These are phyloP conservation scores for Addax nasomaculatus DNA, from an alignment of 2,113 vertebrate species.

Conservation along the genomic window DNA sequence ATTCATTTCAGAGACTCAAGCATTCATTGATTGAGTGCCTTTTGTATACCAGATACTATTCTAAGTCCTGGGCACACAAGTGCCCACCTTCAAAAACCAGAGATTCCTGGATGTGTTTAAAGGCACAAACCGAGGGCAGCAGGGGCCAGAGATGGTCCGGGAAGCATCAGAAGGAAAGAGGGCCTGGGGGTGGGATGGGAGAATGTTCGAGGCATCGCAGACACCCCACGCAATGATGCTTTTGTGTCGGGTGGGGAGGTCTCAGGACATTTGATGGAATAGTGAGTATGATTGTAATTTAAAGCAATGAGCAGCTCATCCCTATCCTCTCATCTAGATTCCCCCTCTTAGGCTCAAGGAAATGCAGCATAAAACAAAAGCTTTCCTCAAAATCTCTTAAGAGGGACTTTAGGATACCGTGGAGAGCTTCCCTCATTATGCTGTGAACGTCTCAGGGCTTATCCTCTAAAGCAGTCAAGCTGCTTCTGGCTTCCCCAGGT, in stretches of 20 bases:
- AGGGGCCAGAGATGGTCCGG: rapidly evolving
- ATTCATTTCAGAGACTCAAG: not conserved
- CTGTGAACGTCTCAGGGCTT: not conserved
- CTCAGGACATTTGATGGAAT: not conserved
- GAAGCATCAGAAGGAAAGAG: not conserved
- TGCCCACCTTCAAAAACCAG: not conserved
- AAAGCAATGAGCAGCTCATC: not conserved
- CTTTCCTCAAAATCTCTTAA: not conserved
- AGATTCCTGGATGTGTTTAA: not conserved
- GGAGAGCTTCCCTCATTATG: not conserved
- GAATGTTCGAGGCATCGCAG: rapidly evolving
- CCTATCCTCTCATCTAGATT: not conserved
- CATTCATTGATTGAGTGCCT: not conserved
- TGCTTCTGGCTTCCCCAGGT: too few relatives aligned
- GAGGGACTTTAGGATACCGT: not conserved
- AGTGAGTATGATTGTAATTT: rapidly evolving
- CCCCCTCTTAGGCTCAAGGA: not conserved
- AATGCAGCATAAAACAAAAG: not conserved
- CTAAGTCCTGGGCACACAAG: not conserved
- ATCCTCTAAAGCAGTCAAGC: not conserved
- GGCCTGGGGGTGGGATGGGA: rapidly evolving
- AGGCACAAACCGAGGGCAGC: not conserved
- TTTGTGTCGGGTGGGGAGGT: not conserved
- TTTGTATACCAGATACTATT: not conserved
- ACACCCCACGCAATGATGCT: too few relatives aligned